Evolutionary conservation across 2,113 vertebrate species (phyloP), one percentile per base, ranked within the genome.

Genomic region (Mastomys coucha): DNA sequence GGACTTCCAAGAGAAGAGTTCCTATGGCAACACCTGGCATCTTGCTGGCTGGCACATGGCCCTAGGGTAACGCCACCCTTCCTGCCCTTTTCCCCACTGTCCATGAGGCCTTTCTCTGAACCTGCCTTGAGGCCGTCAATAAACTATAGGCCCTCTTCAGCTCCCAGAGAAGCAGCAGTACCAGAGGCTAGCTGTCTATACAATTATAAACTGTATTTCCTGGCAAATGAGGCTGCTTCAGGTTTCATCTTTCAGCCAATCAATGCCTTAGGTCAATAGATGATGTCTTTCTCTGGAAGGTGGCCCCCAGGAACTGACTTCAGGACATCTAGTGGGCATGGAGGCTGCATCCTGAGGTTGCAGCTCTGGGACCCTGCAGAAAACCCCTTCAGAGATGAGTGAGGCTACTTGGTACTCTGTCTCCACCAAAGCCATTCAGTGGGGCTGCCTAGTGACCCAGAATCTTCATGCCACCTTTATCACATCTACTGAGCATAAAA

Each of bases 121-220:
- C 67, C 39, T 7, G n/a, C 78, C 73, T 63, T 17, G 49, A 0
- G 0, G 81, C 7, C 67, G 20, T 6, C 70, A 51, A 60, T 2
- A 0, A 39, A 65, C 42, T 39, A 6, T 78, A 75, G 42, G 31
- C 3, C 4, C 19, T 63, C 14, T 73, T 1, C 9, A 0, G 58
- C 60, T 86, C 81, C 94, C 2, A 2, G 94, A 49, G 97, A 84
- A 85, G 90, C 8, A 4, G 65, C 22, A 4, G 73, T 91, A 39
- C 58, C 1, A 3, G 94, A 49, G 93, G 88, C 22, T 2, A 39
- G 89, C 84, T 93, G 84, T 92, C 73, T 9, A 70, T 93, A 91
- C 95, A 89, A 87, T 65, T 70, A 65, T 87, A 95, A 96, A 70
- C 16, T 39, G 89, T 14, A 58, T 73, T 97, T 96, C 82, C 88